These are phyloP conservation scores for Pygocentrus nattereri DNA, from an alignment of 2,797 vertebrate genomes.

Conservation along the genomic window DNA sequence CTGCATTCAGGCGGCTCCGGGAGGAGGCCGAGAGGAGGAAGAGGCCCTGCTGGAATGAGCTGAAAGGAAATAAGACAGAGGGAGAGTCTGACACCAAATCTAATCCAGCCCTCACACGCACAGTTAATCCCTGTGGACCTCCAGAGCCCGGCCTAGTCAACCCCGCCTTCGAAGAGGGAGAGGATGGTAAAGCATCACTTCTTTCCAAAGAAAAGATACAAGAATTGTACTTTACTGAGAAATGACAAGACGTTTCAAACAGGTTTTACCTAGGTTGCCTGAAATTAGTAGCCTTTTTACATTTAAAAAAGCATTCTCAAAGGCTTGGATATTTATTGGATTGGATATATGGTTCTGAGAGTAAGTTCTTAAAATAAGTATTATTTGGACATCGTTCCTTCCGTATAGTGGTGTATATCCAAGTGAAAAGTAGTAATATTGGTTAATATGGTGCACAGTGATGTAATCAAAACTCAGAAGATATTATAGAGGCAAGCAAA, in stretches of 20 bases:
- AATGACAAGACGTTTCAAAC: background rate
- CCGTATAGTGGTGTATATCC: too few relatives aligned
- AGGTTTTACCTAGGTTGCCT: background rate
- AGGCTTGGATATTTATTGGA: too few relatives aligned
- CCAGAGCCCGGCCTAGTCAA: constrained; percentile 89
- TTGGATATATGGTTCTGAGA: too few relatives aligned
- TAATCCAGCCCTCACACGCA: constrained; percentile 70
- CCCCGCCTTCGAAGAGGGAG: constrained; percentile 90
- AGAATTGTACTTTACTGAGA: background rate
- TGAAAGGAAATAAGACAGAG: constrained; percentile 81
- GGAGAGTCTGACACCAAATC: constrained; percentile 76
- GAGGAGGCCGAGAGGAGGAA: constrained; percentile 86
- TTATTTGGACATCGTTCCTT: too few relatives aligned
- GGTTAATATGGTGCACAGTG: too few relatives aligned
- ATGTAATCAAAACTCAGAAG: too few relatives aligned
- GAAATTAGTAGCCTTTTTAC: background rate
- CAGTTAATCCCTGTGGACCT: constrained; percentile 73
- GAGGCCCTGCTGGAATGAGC: constrained; percentile 80
- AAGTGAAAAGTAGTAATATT: too few relatives aligned
- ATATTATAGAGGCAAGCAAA: too few relatives aligned
- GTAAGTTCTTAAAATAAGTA: too few relatives aligned
- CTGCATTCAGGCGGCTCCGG: constrained; percentile 85
- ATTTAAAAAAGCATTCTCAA: too few relatives aligned
- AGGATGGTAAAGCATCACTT: constrained; percentile 83
- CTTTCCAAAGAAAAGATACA: background rate